Base-by-base conservation (phyloP, 2,797 vertebrate genomes). In the Cygnus olor region DNA sequence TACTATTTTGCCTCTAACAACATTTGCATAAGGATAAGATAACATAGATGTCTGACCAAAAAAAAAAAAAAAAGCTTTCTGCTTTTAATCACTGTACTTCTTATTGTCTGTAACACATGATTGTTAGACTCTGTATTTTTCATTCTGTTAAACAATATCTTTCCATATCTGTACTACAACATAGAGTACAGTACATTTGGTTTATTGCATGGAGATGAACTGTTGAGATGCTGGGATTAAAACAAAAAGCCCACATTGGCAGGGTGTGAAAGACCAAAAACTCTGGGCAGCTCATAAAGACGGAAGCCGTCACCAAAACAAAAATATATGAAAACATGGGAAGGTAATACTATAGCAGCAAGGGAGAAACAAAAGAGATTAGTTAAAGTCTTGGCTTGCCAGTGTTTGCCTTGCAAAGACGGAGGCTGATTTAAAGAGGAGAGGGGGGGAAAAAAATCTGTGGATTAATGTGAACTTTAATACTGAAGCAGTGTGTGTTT, bases 401-500 rank as follows among this genome's bases (percentile, higher is more conserved):
- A 66, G 91, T 80, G 82, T 96, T 97, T 96, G 94, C 94, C 94
- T 94, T 93, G 96, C 96, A 94, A 95, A 96, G 94, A 93, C 76
- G 57, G 93, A 96, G 81, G 83, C 93, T 89, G 96, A 95, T 96
- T 96, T 96, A 92, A 92, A 95, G 80, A 95, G 80, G 72, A 70
- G 86, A 71, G 28, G 88, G 87, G 53, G 25, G 24, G 2, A 32
- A 0, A 68, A 90, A 90, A 79, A 85, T 85, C 71, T 14, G 72
- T 95, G 97, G 96, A 97, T 97, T 97, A 96, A 97, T 96, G 96
- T 82, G 96, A 97, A 96, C 96, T 96, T 97, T 96, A 96, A 97
- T 98, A 97, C 96, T 77, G 96, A 97, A 97, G 95, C 95, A 97
- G 95, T 98, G 97, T 97, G 97, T 95, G 95, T 97, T 97, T 96